phyloP scores from a whole-genome alignment of 1,140 invertebrate species.

The Drosophila athabasca region DNA sequence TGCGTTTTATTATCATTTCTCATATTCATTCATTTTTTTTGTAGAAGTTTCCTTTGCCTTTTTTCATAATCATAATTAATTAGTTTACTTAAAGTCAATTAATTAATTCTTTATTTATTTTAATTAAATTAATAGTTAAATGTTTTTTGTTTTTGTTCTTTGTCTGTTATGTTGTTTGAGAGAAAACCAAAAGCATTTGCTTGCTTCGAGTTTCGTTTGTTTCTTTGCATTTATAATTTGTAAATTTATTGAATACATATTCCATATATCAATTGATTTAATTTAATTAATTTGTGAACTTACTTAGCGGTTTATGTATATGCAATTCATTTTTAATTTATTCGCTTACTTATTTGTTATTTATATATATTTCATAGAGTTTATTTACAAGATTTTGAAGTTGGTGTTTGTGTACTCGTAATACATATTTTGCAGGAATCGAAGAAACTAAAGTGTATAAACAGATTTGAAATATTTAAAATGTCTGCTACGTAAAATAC shows the following conservation, averaged over 20 bases:
- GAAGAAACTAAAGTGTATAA: neutral
- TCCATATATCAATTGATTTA: slow-evolving; percentile 66
- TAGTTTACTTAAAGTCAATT: slow-evolving; percentile 77
- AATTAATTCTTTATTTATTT: slow-evolving; percentile 76
- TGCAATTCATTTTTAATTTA: slow-evolving; percentile 64
- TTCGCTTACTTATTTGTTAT: slow-evolving; percentile 58
- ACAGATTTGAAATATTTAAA: no score
- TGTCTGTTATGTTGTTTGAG: slow-evolving; percentile 53
- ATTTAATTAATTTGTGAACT: slow-evolving; percentile 59
- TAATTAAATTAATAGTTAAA: slow-evolving; percentile 82
- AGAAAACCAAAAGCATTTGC: slow-evolving; percentile 60
- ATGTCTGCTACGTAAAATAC: no score
- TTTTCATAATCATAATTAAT: slow-evolving; percentile 63
- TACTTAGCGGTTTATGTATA: slow-evolving; percentile 48
- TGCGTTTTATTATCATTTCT: slow-evolving; percentile 77
- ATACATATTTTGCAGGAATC: slow-evolving; percentile 22
- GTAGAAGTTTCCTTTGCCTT: slow-evolving; percentile 49
- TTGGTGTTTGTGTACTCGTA: slow-evolving; percentile 15
- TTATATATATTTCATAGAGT: slow-evolving; percentile 58
- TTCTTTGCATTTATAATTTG: slow-evolving; percentile 51
- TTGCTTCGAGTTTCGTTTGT: slow-evolving; percentile 37
- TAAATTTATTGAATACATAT: slow-evolving; percentile 53
- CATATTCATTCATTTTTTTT: slow-evolving; percentile 70
- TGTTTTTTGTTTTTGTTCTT: slow-evolving; percentile 77
- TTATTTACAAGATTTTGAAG: slow-evolving; percentile 66